Evolutionary conservation across 2,797 vertebrate species (phyloP), one percentile per base, ranked within the genome.

Genomic region (Amblyraja radiata): DNA sequence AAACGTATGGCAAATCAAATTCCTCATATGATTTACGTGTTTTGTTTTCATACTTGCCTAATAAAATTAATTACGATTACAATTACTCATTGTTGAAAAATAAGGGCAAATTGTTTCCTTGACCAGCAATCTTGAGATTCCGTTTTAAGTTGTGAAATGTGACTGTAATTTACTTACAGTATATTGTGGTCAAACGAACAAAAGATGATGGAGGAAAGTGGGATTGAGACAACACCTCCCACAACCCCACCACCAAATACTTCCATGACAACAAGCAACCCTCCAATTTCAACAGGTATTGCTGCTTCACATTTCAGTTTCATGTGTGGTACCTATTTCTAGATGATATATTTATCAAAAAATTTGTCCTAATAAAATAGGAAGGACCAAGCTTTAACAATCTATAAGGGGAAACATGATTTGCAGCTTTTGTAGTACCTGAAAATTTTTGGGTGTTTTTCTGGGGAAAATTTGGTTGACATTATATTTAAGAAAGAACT

Each of bases 171-270:
- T n/a, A 74, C 39, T 76, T 54, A 21, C 73, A 83, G 77, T 11
- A 79, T 23, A 80, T 93, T 81, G 71, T 92, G 61, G 58, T 63
- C 63, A 76, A 94, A 94, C 23, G 32, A 88, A 88, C 46, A 74
- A 93, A 99, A 98, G 95, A 99, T 99, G 99, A 99, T 99, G 99
- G 98, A 99, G 97, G 98, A 99, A 95, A 99, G 98, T 93, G 98
- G 98, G 93, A 97, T 98, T 95, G 98, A 99, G 96, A 97, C 97
- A 0, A 99, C 98, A 0, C 98, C 98, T 0, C 98, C 98, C 0
- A 95, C 95, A 65, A 98, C 97, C 0, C 98, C 98, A 0, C 96
- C 97, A 1, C 96, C 96, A 8, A 95, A 74, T 54, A 84, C 94
- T 32, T 18, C 93, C 1, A 95, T 93, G 36, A 76, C 93, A n/a